Evolutionary conservation across 2,888 invertebrate genomes (phyloP), one percentile per base, ranked within the genome.

Genomic region (Copidosoma aretas): DNA sequence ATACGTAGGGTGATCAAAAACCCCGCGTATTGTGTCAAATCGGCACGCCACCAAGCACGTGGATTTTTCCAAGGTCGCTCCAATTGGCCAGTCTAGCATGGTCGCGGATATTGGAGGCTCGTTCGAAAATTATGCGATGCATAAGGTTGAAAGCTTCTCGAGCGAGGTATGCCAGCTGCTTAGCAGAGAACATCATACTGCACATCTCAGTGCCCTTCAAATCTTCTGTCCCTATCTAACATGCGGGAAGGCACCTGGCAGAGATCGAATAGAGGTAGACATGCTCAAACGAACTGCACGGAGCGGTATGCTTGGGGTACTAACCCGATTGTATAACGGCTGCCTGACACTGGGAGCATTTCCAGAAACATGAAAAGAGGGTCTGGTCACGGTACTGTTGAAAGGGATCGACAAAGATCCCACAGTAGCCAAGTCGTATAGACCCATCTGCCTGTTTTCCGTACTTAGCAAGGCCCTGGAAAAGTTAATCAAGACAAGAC

Each of bases 401-500:
- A 68, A 68, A 41, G 24, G 25, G 0, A 1, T 15, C 1, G 59
- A 58, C 1, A 69, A 51, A 24, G 63, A 54, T n/a, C 5, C 17
- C 1, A 46, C 22, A n/a, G 14, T 19, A 1, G 25, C 52, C 1
- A 49, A 52, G 17, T 68, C 68, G 1, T 68, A 64, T 21, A 51
- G 68, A 12, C 64, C 64, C 0, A 68, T 68, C 19, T 56, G 64
- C 19, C 41, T 65, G 2, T 14, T 60, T 1, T 17, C 22, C 2
- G 49, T 58, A 5, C 25, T 60, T 25, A 64, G 64, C 1, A 68
- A 64, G 49, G 22, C 64, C 21, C 17, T 61, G 5, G 72, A 76
- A 49, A 71, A 59, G 22, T 1, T 73, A 0, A 21, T 76, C 0
- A 62, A 62, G 19, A 17, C 10, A 0, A 61, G 65, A 12, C 52